Percentiles rank a stretch among this genome's conserved stretches.
Evolutionary conservation across 2,888 invertebrate genomes (phyloP).

Genomic region (Osmoderma eremita): DNA sequence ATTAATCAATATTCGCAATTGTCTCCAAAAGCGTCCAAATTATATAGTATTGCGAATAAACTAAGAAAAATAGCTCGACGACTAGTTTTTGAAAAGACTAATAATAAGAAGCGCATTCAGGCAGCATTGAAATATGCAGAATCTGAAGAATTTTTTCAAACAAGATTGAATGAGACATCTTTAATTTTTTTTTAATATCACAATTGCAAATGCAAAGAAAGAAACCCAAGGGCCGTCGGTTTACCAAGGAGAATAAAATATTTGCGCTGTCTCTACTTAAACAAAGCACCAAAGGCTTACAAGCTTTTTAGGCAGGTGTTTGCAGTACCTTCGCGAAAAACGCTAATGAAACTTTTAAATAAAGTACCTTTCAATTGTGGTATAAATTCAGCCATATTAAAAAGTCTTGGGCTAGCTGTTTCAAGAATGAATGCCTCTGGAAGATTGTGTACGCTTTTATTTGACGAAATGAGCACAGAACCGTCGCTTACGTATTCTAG

Average conservation of each 20-base stretch:
- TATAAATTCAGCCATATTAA: conserved; percentile 30
- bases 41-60: no score
- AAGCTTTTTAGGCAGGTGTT: conserved; percentile 39
- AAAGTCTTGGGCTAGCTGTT: not conserved
- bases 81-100: conserved; percentile 4
- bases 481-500: conserved; percentile 14
- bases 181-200: conserved; percentile 12
- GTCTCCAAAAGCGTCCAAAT: no score
- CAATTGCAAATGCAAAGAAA: conserved; percentile 15
- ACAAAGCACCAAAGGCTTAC: conserved; percentile 43
- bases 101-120: not conserved
- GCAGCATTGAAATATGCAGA: conserved; percentile 12
- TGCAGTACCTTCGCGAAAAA: conserved; percentile 42
- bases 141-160: not conserved
- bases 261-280: conserved; percentile 42
- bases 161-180: conserved; percentile 23
- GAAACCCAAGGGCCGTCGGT: conserved; percentile 30
- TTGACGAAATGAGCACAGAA: conserved; percentile 42
- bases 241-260: conserved; percentile 40
- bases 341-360: conserved; percentile 34
- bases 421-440: not conserved
- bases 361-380: conserved; percentile 40
- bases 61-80: not conserved
- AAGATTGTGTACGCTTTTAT: conserved; percentile 36
- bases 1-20: no score